Evolutionary conservation across 35 echinoderm and acorn worm genomes (phyloP).

Genomic region (Patiria miniata): DNA sequence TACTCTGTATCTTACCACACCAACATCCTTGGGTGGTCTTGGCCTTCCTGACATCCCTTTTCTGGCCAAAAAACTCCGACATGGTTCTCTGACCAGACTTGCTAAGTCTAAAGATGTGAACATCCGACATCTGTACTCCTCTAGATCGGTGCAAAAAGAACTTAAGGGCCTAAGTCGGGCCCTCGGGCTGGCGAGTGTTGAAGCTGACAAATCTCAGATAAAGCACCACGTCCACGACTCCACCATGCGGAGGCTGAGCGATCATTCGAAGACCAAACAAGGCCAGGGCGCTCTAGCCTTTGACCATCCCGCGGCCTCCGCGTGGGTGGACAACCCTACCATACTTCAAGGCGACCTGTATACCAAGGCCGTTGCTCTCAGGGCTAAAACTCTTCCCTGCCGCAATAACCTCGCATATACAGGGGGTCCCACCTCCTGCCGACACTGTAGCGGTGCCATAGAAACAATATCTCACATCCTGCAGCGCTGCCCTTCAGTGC

Average conservation of each 20-base stretch:
- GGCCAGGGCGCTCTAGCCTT: slow-evolving; percentile 9
- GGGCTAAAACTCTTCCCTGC: neutral
- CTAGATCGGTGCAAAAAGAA: neutral
- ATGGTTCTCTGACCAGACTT: too few relatives aligned
- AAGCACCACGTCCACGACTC: neutral
- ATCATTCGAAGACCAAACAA: neutral
- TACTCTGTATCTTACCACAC: too few relatives aligned
- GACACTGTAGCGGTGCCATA: too few relatives aligned
- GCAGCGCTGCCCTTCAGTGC: too few relatives aligned
- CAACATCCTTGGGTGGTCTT: too few relatives aligned
- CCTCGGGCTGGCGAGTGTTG: neutral
- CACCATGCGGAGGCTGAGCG: neutral
- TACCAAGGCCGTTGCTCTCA: neutral
- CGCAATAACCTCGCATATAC: too few relatives aligned
- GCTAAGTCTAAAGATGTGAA: too few relatives aligned
- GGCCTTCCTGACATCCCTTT: too few relatives aligned
- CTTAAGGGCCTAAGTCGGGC: neutral
- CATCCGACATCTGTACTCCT: too few relatives aligned
- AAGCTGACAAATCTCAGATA: neutral
- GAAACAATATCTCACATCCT: too few relatives aligned
- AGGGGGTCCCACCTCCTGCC: too few relatives aligned
- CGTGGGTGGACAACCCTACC: neutral
- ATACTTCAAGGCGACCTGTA: slow-evolving; percentile 2
- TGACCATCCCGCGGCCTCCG: neutral
- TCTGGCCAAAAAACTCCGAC: too few relatives aligned